Percentiles rank a stretch among this genome's conserved stretches.
Conservation (phyloP, 2,797 vertebrate species). For the Hippoglossus hippoglossus region DNA sequence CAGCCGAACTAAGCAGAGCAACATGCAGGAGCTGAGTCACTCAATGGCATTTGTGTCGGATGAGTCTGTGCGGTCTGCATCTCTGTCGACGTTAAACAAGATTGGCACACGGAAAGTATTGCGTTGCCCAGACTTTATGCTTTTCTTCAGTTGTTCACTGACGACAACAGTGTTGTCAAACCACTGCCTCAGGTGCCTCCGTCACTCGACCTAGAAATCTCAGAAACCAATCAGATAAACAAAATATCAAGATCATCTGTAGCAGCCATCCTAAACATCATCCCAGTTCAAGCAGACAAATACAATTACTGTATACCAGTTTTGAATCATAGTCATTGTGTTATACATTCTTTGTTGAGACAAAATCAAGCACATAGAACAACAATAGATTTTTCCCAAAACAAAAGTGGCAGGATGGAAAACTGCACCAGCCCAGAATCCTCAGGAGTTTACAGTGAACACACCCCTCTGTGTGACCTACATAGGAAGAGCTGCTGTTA, state of each 20-base stretch:
- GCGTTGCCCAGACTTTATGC: slow-evolving; percentile 1
- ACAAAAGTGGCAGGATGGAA: slow-evolving; percentile 56
- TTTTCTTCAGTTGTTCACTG: background rate
- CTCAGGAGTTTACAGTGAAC: slow-evolving; percentile 52
- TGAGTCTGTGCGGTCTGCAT: slow-evolving; percentile 16
- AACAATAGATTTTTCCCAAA: slow-evolving; percentile 28
- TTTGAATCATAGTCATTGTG: too few species aligned
- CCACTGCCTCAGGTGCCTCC: slow-evolving; percentile 19
- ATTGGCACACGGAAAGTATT: background rate
- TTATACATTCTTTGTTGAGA: background rate
- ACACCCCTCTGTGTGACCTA: slow-evolving; percentile 63
- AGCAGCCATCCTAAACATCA: too few species aligned
- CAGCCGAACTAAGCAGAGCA: slow-evolving; percentile 16
- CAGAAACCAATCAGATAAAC: too few species aligned
- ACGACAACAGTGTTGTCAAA: background rate
- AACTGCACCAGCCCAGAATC: slow-evolving; percentile 58
- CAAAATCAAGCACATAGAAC: slow-evolving; percentile 23
- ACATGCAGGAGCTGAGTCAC: slow-evolving; percentile 11
- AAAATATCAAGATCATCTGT: too few species aligned
- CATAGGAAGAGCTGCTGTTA: slow-evolving; percentile 60
- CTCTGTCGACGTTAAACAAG: too few species aligned
- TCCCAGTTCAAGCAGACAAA: too few species aligned
- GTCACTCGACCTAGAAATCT: too few species aligned
- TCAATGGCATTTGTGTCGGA: background rate
- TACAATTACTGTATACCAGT: too few species aligned